These are phyloP conservation scores for Alitta virens DNA, from an alignment of 2,888 invertebrate genomes.

Conservation along the genomic window DNA sequence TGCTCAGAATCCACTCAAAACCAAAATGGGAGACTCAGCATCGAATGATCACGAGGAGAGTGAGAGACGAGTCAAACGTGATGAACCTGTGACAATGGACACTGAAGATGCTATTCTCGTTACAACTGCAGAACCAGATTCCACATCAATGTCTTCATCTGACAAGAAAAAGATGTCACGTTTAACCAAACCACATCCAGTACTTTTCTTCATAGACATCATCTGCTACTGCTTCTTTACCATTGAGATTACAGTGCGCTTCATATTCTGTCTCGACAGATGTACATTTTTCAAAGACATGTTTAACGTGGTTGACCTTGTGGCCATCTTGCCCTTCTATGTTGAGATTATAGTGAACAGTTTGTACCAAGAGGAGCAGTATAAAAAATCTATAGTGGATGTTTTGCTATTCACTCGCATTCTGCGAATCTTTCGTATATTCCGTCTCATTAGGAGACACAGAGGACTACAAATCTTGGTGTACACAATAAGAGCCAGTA, in stretches of 20 bases:
- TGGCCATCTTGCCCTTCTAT: slow-evolving; percentile 50
- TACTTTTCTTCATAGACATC: slow-evolving; percentile 44
- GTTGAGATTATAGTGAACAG: slow-evolving; percentile 41
- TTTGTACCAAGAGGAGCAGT: slow-evolving; percentile 33
- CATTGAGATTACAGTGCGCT: slow-evolving; percentile 45
- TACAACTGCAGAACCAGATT: neutral
- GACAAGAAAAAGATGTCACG: neutral
- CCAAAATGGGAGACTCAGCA: neutral
- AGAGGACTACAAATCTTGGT: slow-evolving; percentile 51
- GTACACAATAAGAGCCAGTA: slow-evolving; percentile 51
- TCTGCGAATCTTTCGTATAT: slow-evolving; percentile 47
- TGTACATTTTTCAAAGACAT: slow-evolving; percentile 41
- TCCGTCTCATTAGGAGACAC: slow-evolving; percentile 48
- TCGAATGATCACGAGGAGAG: neutral
- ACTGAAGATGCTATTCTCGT: too few species aligned
- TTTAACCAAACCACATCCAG: slow-evolving; percentile 17
- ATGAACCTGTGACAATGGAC: neutral
- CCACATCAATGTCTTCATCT: neutral
- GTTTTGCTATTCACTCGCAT: slow-evolving; percentile 48
- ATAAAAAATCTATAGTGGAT: slow-evolving; percentile 42
- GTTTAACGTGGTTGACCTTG: slow-evolving; percentile 49
- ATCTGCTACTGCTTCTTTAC: slow-evolving; percentile 48
- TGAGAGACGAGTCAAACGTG: neutral
- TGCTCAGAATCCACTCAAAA: neutral
- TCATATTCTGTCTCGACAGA: slow-evolving; percentile 46